Evolutionary conservation across 2,888 invertebrate species (phyloP).

Genomic region (Synanthedon andrenaeformis): DNA sequence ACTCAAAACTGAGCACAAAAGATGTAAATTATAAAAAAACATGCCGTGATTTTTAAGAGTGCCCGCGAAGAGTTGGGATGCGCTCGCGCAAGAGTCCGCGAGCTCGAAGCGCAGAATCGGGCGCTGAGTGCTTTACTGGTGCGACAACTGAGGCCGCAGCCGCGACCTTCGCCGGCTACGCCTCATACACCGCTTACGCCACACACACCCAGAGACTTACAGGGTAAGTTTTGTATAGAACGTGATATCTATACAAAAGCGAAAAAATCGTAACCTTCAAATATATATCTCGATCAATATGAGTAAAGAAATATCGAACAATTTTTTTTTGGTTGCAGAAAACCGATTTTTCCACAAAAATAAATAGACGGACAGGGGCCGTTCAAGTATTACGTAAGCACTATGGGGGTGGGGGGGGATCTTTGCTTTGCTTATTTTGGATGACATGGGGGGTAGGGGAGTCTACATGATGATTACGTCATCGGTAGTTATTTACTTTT

Average conservation of each 20-base stretch:
- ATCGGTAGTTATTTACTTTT: too few species aligned
- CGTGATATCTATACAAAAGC: slow-evolving; percentile 14
- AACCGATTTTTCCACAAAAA: too few species aligned
- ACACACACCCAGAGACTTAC: slow-evolving; percentile 36
- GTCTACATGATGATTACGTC: too few species aligned
- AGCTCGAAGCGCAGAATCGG: slow-evolving; percentile 83
- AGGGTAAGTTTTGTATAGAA: slow-evolving; percentile 18
- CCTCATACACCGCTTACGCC: slow-evolving; percentile 53
- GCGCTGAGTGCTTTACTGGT: slow-evolving; percentile 78
- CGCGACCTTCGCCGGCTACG: slow-evolving; percentile 66
- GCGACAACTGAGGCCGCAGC: slow-evolving; percentile 71
- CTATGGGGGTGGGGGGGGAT: too few species aligned
- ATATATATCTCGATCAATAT: slow-evolving; percentile 9
- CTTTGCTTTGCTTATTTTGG: too few species aligned
- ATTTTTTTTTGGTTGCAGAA: too few species aligned
- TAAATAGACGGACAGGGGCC: too few species aligned
- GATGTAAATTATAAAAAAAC: background rate
- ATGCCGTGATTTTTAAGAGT: slow-evolving; percentile 61
- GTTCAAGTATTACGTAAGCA: too few species aligned
- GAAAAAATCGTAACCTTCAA: too few species aligned
- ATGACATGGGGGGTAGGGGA: too few species aligned
- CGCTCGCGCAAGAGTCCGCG: slow-evolving; percentile 79
- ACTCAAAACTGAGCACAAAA: too few species aligned
- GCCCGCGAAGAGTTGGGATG: slow-evolving; percentile 82
- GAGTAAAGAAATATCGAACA: too few species aligned